Evolutionary conservation across 2,113 vertebrate genomes (phyloP), one percentile per base, ranked within the genome.

Genomic region (Chaetorhynchus papuensis): DNA sequence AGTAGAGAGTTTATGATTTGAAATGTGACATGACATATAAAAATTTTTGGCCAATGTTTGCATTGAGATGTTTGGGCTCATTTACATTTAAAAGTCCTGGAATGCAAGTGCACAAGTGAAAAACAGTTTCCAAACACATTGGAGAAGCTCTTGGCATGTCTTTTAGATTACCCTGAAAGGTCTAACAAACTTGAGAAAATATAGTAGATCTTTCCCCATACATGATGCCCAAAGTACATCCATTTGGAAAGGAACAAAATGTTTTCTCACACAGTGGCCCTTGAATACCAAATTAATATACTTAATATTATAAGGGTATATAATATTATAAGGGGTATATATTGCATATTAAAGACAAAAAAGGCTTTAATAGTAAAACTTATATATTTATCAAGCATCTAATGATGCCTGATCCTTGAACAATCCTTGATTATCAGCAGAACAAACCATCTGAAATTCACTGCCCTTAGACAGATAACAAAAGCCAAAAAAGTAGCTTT

Each of bases 361-460:
- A 56, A 65, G 17, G 2, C 6, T 83, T 70, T 87, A 69, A 66
- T 89, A 82, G 35, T 54, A 66, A 83, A 80, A 70, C 19, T 64
- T 41, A 44, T 42, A 75, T 49, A 61, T 96, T 95, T 96, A 80
- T 94, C 52, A 80, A 91, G 7, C 22, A 87, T 94, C 59, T 93
- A 89, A 85, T 90, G 49, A 76, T 89, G 52, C 27, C 60, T 89
- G 93, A 95, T 95, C 66, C 61, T 96, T 90, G 90, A 95, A 90
- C 50, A 95, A 90, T 53, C 57, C 31, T 78, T 93, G 94, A 96
- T 95, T 94, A 93, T 91, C 65, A 95, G 30, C 76, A 95, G 87
- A 90, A 89, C 52, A 96, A 95, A 95, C 47, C 71, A 87, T 72
- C 54, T 83, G 74, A 94, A 97, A 93, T 91, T 91, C 85, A 76